Evolutionary conservation across 1,140 invertebrate genomes (phyloP).

Genomic region (Phymastichus coffea): DNA sequence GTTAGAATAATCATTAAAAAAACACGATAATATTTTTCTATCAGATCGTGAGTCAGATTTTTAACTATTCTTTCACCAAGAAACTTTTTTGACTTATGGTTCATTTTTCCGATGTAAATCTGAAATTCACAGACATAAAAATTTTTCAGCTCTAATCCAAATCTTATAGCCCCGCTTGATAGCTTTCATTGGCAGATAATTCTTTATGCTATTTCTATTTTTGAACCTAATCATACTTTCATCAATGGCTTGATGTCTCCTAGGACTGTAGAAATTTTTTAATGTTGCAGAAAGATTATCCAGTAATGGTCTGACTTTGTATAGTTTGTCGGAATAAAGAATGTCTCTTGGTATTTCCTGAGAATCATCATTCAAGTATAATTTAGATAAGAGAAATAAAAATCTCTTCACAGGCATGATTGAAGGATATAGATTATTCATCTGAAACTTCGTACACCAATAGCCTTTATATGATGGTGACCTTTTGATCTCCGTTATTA

Average conservation of each 20-base stretch:
- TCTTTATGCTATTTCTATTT: constrained; percentile 44
- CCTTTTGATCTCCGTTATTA: too few relatives aligned
- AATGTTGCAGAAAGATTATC: constrained; percentile 18
- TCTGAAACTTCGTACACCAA: too few relatives aligned
- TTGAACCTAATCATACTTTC: constrained; percentile 49
- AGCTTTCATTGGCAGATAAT: constrained; percentile 53
- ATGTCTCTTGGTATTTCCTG: constrained; percentile 28
- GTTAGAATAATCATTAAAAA: constrained; percentile 44
- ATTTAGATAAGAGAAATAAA: constrained; percentile 18
- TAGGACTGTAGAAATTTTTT: constrained; percentile 13
- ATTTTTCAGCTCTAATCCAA: constrained; percentile 35
- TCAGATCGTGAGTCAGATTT: constrained; percentile 36
- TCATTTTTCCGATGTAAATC: constrained; percentile 49
- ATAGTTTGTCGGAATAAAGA: constrained; percentile 31
- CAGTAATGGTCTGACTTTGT: constrained; percentile 27
- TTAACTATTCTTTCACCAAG: constrained; percentile 38
- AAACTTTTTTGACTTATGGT: constrained; percentile 31
- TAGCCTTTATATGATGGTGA: too few relatives aligned
- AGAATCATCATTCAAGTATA: constrained; percentile 30
- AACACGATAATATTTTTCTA: constrained; percentile 39
- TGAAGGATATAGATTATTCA: too few relatives aligned
- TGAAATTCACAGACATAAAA: constrained; percentile 53
- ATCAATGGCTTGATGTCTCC: constrained; percentile 32
- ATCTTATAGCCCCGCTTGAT: constrained; percentile 46
- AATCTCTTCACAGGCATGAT: constrained; percentile 31